Base-by-base conservation (phyloP, 2,888 invertebrate genomes). In the Schrankia costaestrigalis region DNA sequence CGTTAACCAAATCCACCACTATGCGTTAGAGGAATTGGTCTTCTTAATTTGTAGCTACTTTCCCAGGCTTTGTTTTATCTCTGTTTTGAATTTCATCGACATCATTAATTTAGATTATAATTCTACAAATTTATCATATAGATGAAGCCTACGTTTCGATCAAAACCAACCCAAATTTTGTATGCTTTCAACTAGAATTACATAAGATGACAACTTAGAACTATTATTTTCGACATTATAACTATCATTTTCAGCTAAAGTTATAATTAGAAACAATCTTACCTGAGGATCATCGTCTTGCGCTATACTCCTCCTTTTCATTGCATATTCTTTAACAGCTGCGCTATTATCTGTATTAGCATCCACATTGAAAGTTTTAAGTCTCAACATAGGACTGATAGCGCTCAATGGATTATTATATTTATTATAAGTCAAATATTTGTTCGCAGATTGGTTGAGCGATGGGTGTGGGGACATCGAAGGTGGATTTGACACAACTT, bases 361-460 rank as follows among this genome's bases (percentile, higher is more conserved):
- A 32, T 87, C 86, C 10, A 87, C 81, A 41, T 84, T 87, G 47
- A 87, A 87, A 0, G 87, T 86, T 52, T 85, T 87, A 47, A 87
- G 52, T 26, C 87, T 63, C 37, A 85, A 35, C 71, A 87, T 81
- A 0, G 85, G 84, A 41, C 75, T 78, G 18, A 83, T 64, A 0
- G 72, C 63, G 2, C 83, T 79, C 33, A 83, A 42, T 0, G 85
- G 81, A 30, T 72, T 71, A 24, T 58, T 77, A 46, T 87, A 86
- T 56, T 87, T 87, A 50, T 86, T 87, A 43, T 87, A 87, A 7
- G 86, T 87, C 19, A 85, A 47, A 45, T 81, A 86, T 44, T 82
- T 86, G 54, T 78, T 84, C 6, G 47, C 31, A 1, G 71, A 42
- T 6, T 62, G 52, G 43, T 62, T 70, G 12, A 68, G 56, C 1